Evolutionary conservation across 2,113 vertebrate genomes (phyloP).

Genomic region (Cyanistes caeruleus): DNA sequence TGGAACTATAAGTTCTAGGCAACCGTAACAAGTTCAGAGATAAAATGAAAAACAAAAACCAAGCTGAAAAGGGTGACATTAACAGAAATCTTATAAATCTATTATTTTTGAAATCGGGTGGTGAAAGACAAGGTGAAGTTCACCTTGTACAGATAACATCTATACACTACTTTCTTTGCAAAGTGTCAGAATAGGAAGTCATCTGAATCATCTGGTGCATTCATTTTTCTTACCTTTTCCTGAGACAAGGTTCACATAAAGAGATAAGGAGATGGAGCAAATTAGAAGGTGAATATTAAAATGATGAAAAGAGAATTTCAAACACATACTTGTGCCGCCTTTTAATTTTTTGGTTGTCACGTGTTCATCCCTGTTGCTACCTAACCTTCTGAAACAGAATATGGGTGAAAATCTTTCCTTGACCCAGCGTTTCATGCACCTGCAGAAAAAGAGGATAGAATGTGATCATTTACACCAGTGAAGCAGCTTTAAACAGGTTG

Average conservation of each 20-base stretch:
- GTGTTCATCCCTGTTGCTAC: neutral
- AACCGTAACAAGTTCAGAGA: neutral
- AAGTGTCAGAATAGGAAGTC: neutral
- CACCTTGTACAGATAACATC: neutral
- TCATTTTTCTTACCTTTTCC: neutral
- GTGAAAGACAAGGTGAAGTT: neutral
- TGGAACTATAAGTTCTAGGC: neutral
- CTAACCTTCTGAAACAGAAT: neutral
- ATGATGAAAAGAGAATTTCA: neutral
- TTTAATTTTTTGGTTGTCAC: neutral
- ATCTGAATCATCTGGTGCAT: neutral
- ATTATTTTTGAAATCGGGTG: rapidly evolving
- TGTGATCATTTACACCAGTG: neutral
- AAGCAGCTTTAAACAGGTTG: neutral
- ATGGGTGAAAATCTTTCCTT: neutral
- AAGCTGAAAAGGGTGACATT: neutral
- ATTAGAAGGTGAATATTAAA: neutral
- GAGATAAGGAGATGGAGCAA: neutral
- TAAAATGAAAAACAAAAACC: neutral
- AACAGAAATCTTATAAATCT: neutral
- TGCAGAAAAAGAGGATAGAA: neutral
- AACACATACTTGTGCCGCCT: neutral
- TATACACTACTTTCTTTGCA: neutral
- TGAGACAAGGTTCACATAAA: neutral
- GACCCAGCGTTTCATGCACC: neutral